Base-by-base conservation (phyloP, 2,888 invertebrate species). In the Chymomyza amoena region DNA sequence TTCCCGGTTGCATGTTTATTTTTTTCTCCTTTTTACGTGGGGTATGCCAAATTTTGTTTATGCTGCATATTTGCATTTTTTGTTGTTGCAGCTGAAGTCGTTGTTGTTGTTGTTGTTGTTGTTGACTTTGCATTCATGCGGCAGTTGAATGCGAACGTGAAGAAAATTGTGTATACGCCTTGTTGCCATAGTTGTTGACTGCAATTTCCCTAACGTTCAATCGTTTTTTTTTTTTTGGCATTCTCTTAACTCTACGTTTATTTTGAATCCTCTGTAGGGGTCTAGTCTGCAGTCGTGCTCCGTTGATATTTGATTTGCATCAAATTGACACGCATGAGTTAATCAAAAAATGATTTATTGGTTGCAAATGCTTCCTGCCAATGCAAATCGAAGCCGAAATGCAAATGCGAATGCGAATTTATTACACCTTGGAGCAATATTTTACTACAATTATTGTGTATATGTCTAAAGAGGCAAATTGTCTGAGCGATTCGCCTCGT, bases 281-380 rank as follows among this genome's bases (percentile, higher is more conserved):
- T 45, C 18, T 73, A 62, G 15, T 56, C 18, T 45, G 60, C 62
- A 50, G 57, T 52, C 3, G 78, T 80, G 76, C 73, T 80, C 75
- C 66, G 68, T 80, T 85, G 87, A 83, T 83, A 88, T 84, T 84
- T 84, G 79, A 88, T 83, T 88, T 84, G 81, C 88, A 78, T 86
- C 79, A 77, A 84, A 84, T 88, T 88, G 87, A 81, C 81, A 84
- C 84, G 84, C 88, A 84, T 84, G 84, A 86, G 87, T 88, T 86
- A 84, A 84, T 84, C 88, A 88, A 88, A 86, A 88, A 88, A 84
- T 86, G 87, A 83, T 83, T 83, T 83, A 85, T 83, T 85, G 80
- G 86, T 87, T 69, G 85, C 83, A 83, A 87, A 85, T 87, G 87
- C 87, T 78, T 82, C 87, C 18, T 25, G 20, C 85, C 76, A 36